phyloP scores from a whole-genome alignment of 2,888 invertebrate species.

The Erebia palarica region DNA sequence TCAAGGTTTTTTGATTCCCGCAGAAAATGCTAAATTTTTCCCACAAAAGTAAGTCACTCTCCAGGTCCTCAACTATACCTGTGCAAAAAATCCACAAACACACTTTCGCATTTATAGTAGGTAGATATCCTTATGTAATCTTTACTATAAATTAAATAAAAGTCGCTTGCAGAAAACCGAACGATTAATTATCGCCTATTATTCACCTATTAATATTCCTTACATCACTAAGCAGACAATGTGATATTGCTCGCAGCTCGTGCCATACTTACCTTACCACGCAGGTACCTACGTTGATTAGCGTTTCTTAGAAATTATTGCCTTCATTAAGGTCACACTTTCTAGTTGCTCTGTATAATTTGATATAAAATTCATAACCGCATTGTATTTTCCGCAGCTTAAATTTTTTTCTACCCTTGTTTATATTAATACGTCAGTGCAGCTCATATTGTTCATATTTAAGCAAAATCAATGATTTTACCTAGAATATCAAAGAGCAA shows the following conservation, averaged over 20 bases:
- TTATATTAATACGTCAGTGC: background rate
- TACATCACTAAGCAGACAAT: conserved; percentile 27
- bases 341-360: conserved; percentile 25
- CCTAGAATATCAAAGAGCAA: too few relatives aligned
- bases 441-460: too few relatives aligned
- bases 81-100: too few relatives aligned
- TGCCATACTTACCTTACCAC: conserved; percentile 26
- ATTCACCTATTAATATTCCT: background rate
- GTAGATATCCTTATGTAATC: too few relatives aligned
- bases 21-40: too few relatives aligned
- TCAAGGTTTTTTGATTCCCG: too few relatives aligned
- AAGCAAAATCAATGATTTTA: too few relatives aligned
- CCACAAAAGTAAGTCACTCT: too few relatives aligned
- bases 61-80: too few relatives aligned
- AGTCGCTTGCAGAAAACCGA: background rate
- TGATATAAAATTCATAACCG: background rate
- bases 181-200: background rate
- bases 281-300: conserved; percentile 34
- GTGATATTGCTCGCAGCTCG: conserved; percentile 27
- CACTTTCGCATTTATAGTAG: too few relatives aligned
- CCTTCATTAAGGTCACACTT: conserved; percentile 37
- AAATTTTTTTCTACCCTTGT: background rate
- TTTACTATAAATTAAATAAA: too few relatives aligned
- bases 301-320: conserved; percentile 39
- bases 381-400: conserved; percentile 5